Evolutionary conservation across 2,797 vertebrate genomes (phyloP).

Genomic region (Siniperca obscura): DNA sequence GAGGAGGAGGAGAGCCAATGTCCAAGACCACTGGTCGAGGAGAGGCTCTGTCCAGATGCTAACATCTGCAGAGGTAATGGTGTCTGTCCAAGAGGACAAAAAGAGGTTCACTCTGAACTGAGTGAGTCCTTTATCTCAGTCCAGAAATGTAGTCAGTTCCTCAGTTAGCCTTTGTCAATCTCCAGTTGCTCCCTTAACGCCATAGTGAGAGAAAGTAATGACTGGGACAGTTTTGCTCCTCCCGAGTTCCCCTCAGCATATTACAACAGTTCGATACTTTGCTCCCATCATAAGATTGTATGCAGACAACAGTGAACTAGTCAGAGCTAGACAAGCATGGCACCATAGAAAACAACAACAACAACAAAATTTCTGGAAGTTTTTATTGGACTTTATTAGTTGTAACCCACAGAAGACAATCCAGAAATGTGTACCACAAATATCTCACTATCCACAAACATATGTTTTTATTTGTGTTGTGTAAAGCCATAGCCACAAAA

Average conservation of each 20-base stretch:
- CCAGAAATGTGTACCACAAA: too few relatives aligned
- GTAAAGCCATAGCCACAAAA: too few relatives aligned
- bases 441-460: too few relatives aligned
- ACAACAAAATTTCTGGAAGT: too few relatives aligned
- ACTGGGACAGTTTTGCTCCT: slow-evolving; percentile 21
- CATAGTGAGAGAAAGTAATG: slow-evolving; percentile 9
- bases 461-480: too few relatives aligned
- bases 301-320: slow-evolving; percentile 19
- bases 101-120: not conserved
- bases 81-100: slow-evolving; percentile 8
- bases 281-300: slow-evolving; percentile 27
- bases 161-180: slow-evolving; percentile 27
- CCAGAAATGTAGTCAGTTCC: slow-evolving; percentile 8
- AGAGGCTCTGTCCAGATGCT: slow-evolving; percentile 84
- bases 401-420: too few relatives aligned
- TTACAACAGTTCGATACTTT: slow-evolving; percentile 31
- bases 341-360: slow-evolving; percentile 1
- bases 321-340: slow-evolving; percentile 27
- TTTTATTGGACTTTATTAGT: too few relatives aligned
- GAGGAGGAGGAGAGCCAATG: slow-evolving; percentile 74
- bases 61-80: slow-evolving; percentile 84
- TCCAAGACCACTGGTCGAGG: slow-evolving; percentile 77
- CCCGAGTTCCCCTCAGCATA: not conserved
- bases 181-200: slow-evolving; percentile 22
- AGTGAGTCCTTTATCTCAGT: slow-evolving; percentile 13